Base-by-base conservation (phyloP, 2,888 invertebrate genomes). In the Melanargia galathea region DNA sequence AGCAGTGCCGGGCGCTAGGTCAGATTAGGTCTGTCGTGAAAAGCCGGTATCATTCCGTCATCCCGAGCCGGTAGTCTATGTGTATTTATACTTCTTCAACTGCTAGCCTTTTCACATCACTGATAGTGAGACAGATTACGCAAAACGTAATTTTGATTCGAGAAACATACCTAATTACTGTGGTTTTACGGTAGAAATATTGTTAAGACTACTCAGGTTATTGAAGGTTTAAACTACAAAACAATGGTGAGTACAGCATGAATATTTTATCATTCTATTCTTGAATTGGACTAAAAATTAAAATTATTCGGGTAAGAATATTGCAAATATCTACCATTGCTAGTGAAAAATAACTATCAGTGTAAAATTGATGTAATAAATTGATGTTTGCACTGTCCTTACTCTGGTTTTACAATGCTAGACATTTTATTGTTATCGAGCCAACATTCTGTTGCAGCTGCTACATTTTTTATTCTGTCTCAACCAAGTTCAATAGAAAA, bases 1-100 rank as follows among this genome's bases (percentile, higher is more conserved):
- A n/a, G 38, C 13, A 26, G 7, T 55, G 48, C 38, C 38, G 16
- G 45, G 38, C 18, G 20, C 40, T 55, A 43, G 55, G 22, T 43
- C 24, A 7, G 13, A 13, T 40, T 54, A 33, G 26, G 45, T 60
- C 45, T 60, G 26, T 26, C 13, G 30, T 26, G 45, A 24, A 55
- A 33, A 46, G 57, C 45, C 45, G 30, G 57, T 18, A 30, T 40
- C 45, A 30, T 22, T 40, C 55, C 40, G 55, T 24, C 40, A 40
- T 24, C 11, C 40, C 26, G 40, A 40, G 26, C 40, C 55, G 43
- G 55, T 43, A 30, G n/a, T 20, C 6, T 10, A 1, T 6, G 30
- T 35, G 52, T 52, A 52, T 52, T 52, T 52, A 52, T 52, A 52
- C 18, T 18, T 33, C 51, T 33, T 20, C 20, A 5, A 11, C 30